A percentile compares a stretch with the other conserved stretches of the same genome.
phyloP scores from a whole-genome alignment of 2,797 vertebrate genomes.

The Serranus cabrilla region DNA sequence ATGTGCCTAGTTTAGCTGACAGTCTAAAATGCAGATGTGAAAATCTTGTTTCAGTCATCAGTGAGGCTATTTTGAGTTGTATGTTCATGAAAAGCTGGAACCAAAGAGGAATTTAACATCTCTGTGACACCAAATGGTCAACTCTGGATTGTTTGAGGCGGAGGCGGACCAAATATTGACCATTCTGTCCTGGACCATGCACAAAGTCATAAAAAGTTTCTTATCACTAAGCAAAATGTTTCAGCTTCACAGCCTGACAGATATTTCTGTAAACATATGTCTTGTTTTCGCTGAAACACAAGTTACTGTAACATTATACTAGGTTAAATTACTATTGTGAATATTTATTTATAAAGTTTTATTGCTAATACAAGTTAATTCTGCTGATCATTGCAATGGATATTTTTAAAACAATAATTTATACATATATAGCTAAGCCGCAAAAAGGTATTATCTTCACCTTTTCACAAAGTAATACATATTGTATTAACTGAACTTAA shows the following conservation, averaged over 20 bases:
- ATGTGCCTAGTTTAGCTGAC: not conserved
- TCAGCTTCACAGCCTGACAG: not conserved
- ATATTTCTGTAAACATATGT: not conserved
- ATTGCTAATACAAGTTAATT: not conserved
- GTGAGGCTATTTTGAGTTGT: not conserved
- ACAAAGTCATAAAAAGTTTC: not conserved
- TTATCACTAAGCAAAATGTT: not conserved
- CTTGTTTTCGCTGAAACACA: not conserved
- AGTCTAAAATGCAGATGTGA: not conserved
- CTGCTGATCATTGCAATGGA: constrained; percentile 14
- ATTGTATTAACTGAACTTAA: constrained; percentile 49
- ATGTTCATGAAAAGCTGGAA: not conserved
- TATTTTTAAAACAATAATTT: constrained; percentile 9
- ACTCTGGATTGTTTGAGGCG: not conserved
- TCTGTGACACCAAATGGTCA: not conserved
- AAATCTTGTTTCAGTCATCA: not conserved
- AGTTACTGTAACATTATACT: constrained; percentile 18
- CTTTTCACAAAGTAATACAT: constrained; percentile 53
- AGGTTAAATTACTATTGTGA: constrained; percentile 24
- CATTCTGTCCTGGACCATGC: constrained; percentile 6
- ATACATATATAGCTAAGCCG: not conserved
- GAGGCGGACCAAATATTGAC: not conserved
- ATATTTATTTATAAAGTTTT: constrained; percentile 55
- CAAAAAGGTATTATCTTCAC: constrained; percentile 30
- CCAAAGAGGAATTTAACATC: not conserved